Percentiles rank a stretch among this genome's conserved stretches.
Evolutionary conservation across 2,113 vertebrate genomes (phyloP).

Genomic region (Cyprinodon variegatus): DNA sequence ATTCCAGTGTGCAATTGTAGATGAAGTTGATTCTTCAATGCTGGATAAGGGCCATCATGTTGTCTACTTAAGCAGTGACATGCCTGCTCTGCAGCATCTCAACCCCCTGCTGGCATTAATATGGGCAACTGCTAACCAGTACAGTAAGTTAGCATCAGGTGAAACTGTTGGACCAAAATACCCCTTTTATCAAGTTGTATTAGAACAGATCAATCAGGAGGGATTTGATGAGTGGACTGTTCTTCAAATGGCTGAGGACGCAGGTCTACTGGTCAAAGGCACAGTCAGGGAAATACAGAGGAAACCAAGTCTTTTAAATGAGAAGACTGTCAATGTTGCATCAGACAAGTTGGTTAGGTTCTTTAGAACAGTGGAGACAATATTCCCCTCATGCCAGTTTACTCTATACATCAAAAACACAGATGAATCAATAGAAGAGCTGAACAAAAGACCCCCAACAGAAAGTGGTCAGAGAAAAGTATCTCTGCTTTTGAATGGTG

Average conservation of each 20-base stretch:
- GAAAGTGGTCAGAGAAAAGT: neutral
- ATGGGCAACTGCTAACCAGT: constrained; percentile 54
- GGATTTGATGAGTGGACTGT: neutral
- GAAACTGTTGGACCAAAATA: constrained; percentile 14
- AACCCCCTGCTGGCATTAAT: constrained; percentile 63
- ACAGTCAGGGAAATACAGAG: constrained; percentile 13
- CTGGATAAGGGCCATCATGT: constrained; percentile 67
- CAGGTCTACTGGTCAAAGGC: constrained; percentile 17
- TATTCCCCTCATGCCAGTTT: constrained; percentile 39
- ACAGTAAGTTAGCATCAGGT: constrained; percentile 1
- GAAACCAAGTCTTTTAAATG: rapidly evolving
- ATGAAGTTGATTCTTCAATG: constrained; percentile 76
- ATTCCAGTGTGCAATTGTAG: constrained; percentile 72
- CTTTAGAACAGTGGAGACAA: constrained; percentile 26
- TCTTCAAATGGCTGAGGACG: constrained; percentile 49
- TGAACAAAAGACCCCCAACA: neutral
- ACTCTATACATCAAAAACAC: constrained; percentile 15
- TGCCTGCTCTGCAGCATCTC: constrained; percentile 52
- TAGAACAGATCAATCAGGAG: constrained; percentile 27
- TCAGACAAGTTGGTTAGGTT: constrained; percentile 36
- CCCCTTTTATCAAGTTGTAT: constrained; percentile 26
- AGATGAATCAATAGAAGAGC: constrained; percentile 1
- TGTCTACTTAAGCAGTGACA: constrained; percentile 44
- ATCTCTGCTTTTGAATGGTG: constrained; percentile 11
- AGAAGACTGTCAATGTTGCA: neutral